Base-by-base conservation (phyloP, 1,140 invertebrate genomes). In the Schlechtendalia chinensis region DNA sequence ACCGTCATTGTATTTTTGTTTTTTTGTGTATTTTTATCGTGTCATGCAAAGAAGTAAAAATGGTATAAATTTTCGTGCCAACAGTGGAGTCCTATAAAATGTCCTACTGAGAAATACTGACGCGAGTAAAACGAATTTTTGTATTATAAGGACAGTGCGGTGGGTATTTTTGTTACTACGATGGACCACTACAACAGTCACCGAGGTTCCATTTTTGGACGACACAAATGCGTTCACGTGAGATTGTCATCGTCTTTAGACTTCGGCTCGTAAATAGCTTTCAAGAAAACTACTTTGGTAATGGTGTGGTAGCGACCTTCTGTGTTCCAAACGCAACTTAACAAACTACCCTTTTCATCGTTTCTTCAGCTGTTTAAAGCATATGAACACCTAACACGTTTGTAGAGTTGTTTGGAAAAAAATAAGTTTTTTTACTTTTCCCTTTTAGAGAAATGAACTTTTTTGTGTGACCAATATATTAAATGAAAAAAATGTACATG, bases 211-310 rank as follows among this genome's bases (percentile, higher is more conserved):
- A 72, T 72, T 72, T 29, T 72, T 72, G n/a, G 47, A 72, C 50
- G 50, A 72, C 69, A 69, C 8, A 5, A 50, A 50, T 11, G 22
- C n/a, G 22, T 69, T 16, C 24, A 56, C 71, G 53, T 32, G n/a
- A 56, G 19, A 56, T 56, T 56, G 50, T 74, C 71, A 74, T 39
- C 39, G 5, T 50, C 27, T 54, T 16, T n/a, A 32, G 14, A 74
- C 19, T 74, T 56, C 24, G 32, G 27, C 17, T 74, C 27, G 29
- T 74, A 74, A 74, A 74, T 56, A 74, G 29, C 50, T 74, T 74
- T 74, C 53, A 32, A 32, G 16, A 27, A 58, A 39, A 56, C 50
- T 74, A 1, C 2, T 29, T 0, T 5, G 16, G 50, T 17, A 74
- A 74, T 29, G 27, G 69, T 53, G 50, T 53, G 69, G 24, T n/a